Percentiles rank a stretch among this genome's conserved stretches.
Conservation (phyloP, 2,113 vertebrate species). For the Oryzias celebensis region DNA sequence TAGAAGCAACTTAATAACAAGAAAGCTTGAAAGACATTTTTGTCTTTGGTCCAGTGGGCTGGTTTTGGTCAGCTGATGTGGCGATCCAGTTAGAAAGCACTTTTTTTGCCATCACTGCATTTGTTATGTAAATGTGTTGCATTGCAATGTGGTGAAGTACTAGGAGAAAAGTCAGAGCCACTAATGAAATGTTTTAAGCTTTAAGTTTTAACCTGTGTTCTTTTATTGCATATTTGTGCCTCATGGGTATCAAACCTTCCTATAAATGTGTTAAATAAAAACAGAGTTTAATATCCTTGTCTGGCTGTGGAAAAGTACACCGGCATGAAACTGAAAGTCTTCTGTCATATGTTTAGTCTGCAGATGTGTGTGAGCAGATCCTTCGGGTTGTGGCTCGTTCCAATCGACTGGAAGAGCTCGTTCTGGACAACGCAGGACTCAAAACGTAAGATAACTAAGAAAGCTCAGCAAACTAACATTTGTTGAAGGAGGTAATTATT, state of each 20-base stretch:
- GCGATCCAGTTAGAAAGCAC: neutral
- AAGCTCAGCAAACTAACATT: neutral
- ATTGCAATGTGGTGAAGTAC: neutral
- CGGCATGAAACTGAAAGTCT: neutral
- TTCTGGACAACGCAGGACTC: slow-evolving; percentile 94
- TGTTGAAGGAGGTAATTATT: no score
- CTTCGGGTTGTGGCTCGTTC: slow-evolving; percentile 90
- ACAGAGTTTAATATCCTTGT: no score
- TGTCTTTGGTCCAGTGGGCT: neutral
- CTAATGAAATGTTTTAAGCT: no score
- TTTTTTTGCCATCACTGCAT: neutral
- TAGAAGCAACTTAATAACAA: neutral
- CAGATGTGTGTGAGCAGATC: slow-evolving; percentile 96
- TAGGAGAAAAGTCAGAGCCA: neutral
- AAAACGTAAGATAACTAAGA: slow-evolving; percentile 83
- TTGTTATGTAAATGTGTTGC: neutral
- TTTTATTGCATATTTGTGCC: no score
- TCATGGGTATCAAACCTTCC: no score
- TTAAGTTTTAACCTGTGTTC: no score
- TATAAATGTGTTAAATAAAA: no score
- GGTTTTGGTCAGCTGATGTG: neutral
- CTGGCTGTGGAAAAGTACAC: no score
- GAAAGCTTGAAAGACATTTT: neutral
- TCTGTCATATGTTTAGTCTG: slow-evolving; percentile 72
- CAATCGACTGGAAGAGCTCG: slow-evolving; percentile 88